phyloP scores from a whole-genome alignment of 2,797 vertebrate species.

The Paratrypauchen microcephalus region DNA sequence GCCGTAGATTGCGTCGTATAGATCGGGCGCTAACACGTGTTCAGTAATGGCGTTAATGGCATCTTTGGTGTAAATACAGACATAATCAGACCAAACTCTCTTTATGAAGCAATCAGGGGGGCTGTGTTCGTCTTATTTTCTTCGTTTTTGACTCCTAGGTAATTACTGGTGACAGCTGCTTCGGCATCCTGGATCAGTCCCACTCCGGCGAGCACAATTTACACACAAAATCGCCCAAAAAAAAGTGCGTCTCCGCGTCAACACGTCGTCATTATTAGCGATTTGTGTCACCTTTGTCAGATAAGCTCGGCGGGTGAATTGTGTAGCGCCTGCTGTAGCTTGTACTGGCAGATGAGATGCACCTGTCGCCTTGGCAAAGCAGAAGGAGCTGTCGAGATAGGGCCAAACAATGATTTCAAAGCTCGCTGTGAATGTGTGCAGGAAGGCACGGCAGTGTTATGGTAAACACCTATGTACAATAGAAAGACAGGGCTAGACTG shows the following conservation, averaged over 20 bases:
- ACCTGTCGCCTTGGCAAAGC: slow-evolving; percentile 46
- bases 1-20: slow-evolving; percentile 38
- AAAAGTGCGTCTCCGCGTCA: slow-evolving; percentile 50
- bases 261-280: slow-evolving; percentile 59
- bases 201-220: slow-evolving; percentile 62
- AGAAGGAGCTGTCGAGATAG: slow-evolving; percentile 49
- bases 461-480: slow-evolving; percentile 23
- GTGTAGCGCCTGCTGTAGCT: slow-evolving; percentile 34
- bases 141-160: slow-evolving; percentile 61
- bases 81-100: slow-evolving; percentile 65
- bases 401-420: slow-evolving; percentile 35
- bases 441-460: slow-evolving; percentile 19
- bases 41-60: slow-evolving; percentile 49
- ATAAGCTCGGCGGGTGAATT: slow-evolving; percentile 46
- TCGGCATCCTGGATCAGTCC: slow-evolving; percentile 73
- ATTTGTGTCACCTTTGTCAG: slow-evolving; percentile 63
- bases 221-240: slow-evolving; percentile 7
- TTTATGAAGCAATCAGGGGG: slow-evolving; percentile 66
- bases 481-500: slow-evolving; percentile 13
- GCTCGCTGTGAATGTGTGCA: slow-evolving; percentile 1
- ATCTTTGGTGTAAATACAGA: slow-evolving; percentile 66
- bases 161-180: slow-evolving; percentile 78
- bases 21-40: slow-evolving; percentile 48
- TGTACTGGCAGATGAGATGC: slow-evolving; percentile 42
- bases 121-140: slow-evolving; percentile 28